A percentile compares a stretch with the other conserved stretches of the same genome.
phyloP scores from a whole-genome alignment of 2,797 vertebrate species.

The Brachymystax lenok region DNA sequence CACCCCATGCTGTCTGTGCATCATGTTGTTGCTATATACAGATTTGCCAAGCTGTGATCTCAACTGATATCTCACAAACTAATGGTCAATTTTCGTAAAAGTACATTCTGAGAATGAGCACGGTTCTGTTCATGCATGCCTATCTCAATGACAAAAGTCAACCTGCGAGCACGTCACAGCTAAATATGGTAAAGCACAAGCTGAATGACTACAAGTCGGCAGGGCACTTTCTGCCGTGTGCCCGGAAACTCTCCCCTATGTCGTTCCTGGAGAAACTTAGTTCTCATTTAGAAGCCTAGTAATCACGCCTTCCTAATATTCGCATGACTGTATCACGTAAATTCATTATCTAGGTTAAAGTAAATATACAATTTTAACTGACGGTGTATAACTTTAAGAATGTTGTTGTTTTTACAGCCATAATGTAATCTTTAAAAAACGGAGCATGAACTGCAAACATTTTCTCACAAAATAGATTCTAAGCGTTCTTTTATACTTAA shows the following conservation, averaged over 20 bases:
- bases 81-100: too few species aligned
- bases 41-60: too few species aligned
- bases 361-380: not conserved
- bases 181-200: not conserved
- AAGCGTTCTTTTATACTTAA: not conserved
- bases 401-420: not conserved
- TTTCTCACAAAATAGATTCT: not conserved
- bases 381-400: not conserved
- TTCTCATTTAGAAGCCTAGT: conserved; percentile 62
- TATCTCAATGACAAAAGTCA: conserved; percentile 44
- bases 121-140: conserved; percentile 66
- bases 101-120: conserved; percentile 69
- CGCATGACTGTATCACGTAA: not conserved
- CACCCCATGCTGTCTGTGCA: too few species aligned
- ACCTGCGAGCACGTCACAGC: conserved; percentile 53
- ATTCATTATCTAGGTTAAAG: not conserved
- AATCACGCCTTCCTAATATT: conserved; percentile 53
- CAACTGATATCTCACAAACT: too few species aligned
- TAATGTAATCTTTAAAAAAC: not conserved
- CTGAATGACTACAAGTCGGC: conserved; percentile 6
- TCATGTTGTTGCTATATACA: too few species aligned
- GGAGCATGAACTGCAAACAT: not conserved
- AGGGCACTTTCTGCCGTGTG: conserved; percentile 54
- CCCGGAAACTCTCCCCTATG: conserved; percentile 75
- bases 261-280: conserved; percentile 22